A percentile compares a stretch with the other conserved stretches of the same genome.
Evolutionary conservation across 2,113 vertebrate genomes (phyloP).

Genomic region (Phrynocephalus versicolor): DNA sequence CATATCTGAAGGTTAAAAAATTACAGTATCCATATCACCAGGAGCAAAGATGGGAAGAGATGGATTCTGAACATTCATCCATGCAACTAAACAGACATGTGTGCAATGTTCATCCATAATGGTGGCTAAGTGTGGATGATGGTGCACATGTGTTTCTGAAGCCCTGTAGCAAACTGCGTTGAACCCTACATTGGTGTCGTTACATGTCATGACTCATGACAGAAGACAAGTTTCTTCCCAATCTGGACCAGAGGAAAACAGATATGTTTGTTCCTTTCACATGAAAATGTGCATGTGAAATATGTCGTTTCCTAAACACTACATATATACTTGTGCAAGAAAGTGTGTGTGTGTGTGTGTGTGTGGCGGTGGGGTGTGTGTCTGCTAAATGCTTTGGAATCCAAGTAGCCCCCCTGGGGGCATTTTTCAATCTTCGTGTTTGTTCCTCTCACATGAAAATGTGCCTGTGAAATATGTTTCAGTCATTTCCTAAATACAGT

Average conservation of each 20-base stretch:
- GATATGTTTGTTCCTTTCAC: too few relatives aligned
- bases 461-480: not conserved
- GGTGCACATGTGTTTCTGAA: not conserved
- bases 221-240: not conserved
- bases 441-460: not conserved
- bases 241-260: not conserved
- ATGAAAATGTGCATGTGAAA: not conserved
- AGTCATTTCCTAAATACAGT: not conserved
- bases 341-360: too few relatives aligned
- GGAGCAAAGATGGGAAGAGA: not conserved
- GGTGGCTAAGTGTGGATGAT: too few relatives aligned
- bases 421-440: too few relatives aligned
- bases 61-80: not conserved
- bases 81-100: not conserved
- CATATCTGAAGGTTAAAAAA: rapidly evolving
- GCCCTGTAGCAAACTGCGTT: not conserved
- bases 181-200: not conserved
- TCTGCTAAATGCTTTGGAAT: too few relatives aligned
- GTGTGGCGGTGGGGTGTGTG: too few relatives aligned
- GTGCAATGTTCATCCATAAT: not conserved
- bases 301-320: not conserved
- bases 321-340: too few relatives aligned
- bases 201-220: not conserved
- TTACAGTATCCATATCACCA: not conserved
- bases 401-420: too few relatives aligned